Conservation (phyloP, 2,113 vertebrate species). For the Rallus limicola region DNA sequence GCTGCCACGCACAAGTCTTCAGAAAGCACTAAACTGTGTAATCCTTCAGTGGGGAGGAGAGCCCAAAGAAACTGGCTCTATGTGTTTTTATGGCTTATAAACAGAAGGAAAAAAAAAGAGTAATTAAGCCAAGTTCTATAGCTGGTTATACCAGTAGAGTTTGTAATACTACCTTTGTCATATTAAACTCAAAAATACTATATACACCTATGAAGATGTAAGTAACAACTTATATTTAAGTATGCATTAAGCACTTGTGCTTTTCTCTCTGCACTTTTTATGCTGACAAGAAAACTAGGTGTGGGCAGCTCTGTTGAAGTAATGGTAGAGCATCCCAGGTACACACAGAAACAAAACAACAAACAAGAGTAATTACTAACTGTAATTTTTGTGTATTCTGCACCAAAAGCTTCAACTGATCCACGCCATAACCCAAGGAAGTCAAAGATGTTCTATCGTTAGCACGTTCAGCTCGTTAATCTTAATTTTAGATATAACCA, state of each 20-base stretch:
- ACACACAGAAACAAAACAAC: neutral
- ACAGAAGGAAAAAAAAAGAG: neutral
- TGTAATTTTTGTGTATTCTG: neutral
- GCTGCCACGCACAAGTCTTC: neutral
- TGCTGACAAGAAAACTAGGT: neutral
- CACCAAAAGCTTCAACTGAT: neutral
- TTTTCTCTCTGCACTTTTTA: neutral
- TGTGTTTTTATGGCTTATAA: neutral
- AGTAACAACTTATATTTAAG: neutral
- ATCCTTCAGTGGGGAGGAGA: neutral
- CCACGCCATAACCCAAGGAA: neutral
- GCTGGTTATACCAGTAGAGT: neutral
- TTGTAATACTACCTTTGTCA: neutral
- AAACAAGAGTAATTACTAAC: neutral
- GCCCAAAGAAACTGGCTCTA: neutral
- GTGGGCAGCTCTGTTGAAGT: neutral
- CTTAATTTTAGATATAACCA: neutral
- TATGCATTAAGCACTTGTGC: neutral
- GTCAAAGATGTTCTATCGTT: neutral
- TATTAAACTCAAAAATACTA: neutral
- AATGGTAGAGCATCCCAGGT: neutral
- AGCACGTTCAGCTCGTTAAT: neutral
- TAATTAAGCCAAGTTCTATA: neutral
- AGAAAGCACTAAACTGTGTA: neutral
- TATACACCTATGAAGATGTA: neutral